phyloP scores from a whole-genome alignment of 2,888 invertebrate species.

The Melanargia galathea region DNA sequence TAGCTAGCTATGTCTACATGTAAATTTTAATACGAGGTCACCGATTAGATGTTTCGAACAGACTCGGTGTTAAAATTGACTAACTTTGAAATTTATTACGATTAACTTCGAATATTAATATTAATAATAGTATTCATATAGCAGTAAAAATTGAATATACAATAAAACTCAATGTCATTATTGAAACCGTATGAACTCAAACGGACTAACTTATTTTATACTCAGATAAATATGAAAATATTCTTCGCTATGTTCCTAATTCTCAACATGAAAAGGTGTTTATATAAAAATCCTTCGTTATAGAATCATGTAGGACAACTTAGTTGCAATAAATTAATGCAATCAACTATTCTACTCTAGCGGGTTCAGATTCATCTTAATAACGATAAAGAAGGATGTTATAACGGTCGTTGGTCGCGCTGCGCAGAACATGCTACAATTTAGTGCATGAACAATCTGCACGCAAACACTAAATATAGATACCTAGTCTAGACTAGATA shows the following conservation, averaged over 20 bases:
- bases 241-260: too few species aligned
- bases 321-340: not conserved
- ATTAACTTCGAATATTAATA: too few species aligned
- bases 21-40: not conserved
- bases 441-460: conserved; percentile 12
- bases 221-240: too few species aligned
- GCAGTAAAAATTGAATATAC: not conserved
- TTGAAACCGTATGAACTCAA: too few species aligned
- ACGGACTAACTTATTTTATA: too few species aligned
- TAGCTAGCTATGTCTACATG: not conserved
- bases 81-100: not conserved
- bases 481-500: not conserved
- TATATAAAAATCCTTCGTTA: too few species aligned
- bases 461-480: conserved; percentile 8
- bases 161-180: not conserved
- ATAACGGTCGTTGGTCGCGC: conserved; percentile 11
- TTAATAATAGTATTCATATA: not conserved
- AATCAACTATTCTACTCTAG: not conserved
- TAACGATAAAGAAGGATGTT: not conserved
- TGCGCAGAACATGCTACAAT: not conserved
- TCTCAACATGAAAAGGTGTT: too few species aligned
- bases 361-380: not conserved
- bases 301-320: not conserved
- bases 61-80: not conserved
- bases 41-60: not conserved